phyloP scores from a whole-genome alignment of 2,888 invertebrate genomes.

The Helleia helle region DNA sequence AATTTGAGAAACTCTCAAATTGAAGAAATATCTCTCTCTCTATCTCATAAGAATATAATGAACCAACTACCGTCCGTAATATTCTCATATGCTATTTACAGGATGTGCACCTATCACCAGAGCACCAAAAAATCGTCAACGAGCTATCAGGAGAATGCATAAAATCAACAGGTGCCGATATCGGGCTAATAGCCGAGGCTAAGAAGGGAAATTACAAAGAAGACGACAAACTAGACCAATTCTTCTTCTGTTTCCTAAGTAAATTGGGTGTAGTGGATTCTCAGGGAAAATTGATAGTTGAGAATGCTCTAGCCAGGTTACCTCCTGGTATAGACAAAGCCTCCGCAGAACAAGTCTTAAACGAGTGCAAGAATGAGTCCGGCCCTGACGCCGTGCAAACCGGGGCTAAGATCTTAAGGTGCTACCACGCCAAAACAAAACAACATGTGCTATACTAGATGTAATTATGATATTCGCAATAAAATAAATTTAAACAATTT shows the following conservation, averaged over 20 bases:
- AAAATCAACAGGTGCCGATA: not conserved
- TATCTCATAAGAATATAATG: too few relatives aligned
- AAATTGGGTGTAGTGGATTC: not conserved
- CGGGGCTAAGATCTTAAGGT: not conserved
- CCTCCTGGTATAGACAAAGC: not conserved
- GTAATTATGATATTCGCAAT: too few relatives aligned
- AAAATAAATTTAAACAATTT: too few relatives aligned
- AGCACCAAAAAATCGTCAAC: not conserved
- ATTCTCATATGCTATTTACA: too few relatives aligned
- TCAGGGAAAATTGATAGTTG: not conserved
- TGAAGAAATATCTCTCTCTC: too few relatives aligned
- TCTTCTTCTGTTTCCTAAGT: constrained; percentile 7
- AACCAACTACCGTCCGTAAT: too few relatives aligned
- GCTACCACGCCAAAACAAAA: not conserved
- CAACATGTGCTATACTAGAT: too few relatives aligned
- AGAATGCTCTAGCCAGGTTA: not conserved
- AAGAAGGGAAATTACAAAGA: not conserved
- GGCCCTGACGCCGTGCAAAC: not conserved
- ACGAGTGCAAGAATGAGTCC: not conserved
- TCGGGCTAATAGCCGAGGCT: not conserved
- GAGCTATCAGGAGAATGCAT: not conserved
- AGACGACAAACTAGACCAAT: not conserved
- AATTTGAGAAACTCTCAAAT: too few relatives aligned
- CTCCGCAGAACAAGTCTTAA: not conserved
- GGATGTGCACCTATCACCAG: not conserved